Conservation (phyloP, 2,888 invertebrate genomes). For the Cheilosia vernalis region DNA sequence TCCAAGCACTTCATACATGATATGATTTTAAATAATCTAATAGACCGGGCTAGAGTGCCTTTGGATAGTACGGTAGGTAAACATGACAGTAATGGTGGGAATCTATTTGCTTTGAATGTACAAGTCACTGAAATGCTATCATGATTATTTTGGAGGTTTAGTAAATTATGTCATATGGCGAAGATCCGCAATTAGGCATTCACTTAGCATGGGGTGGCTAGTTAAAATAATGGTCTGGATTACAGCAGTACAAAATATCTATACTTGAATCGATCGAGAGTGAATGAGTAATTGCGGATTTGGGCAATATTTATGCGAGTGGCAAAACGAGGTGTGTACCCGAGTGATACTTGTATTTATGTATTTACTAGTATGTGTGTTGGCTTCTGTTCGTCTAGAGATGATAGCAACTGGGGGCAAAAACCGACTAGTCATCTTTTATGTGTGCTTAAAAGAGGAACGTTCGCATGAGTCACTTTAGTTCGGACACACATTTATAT, state of each 20-base stretch:
- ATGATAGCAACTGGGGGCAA: not conserved
- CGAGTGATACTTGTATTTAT: no score
- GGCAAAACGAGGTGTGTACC: not conserved
- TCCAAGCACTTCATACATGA: slow-evolving; percentile 11
- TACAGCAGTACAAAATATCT: slow-evolving; percentile 2
- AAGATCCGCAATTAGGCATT: slow-evolving; percentile 31
- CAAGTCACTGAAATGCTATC: slow-evolving; percentile 6
- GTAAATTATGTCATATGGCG: slow-evolving; percentile 37
- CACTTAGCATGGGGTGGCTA: not conserved
- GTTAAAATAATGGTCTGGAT: not conserved
- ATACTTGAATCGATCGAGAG: slow-evolving; percentile 2
- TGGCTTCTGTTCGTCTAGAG: not conserved
- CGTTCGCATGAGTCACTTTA: no score
- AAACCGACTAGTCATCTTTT: not conserved
- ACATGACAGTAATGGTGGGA: not conserved
- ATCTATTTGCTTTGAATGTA: not conserved
- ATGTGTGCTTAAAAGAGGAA: not conserved
- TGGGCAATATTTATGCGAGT: not conserved
- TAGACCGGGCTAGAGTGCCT: not conserved
- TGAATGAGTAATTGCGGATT: slow-evolving; percentile 29
- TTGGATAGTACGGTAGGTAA: slow-evolving; percentile 5
- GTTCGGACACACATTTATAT: no score
- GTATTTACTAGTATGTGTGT: not conserved
- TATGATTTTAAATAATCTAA: slow-evolving; percentile 38
- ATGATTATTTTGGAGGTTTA: slow-evolving; percentile 31